A percentile compares a stretch with the other conserved stretches of the same genome.
Conservation (phyloP, 2,797 vertebrate genomes). For the Poeciliopsis paucimaculata region DNA sequence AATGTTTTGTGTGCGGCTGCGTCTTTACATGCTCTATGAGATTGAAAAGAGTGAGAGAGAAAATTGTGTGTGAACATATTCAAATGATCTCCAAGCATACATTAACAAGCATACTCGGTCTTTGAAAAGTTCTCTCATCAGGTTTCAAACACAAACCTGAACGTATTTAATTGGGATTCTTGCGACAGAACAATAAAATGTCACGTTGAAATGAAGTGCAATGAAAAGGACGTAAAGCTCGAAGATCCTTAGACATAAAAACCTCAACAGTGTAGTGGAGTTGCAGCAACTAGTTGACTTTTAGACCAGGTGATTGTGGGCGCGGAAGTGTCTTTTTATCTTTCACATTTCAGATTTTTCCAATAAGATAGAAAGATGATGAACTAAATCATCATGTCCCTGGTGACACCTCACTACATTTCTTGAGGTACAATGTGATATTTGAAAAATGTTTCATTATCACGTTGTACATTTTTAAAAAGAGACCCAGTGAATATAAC, state of each 20-base stretch:
- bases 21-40: constrained; percentile 29
- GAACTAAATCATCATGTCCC: no score
- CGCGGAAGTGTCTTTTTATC: no score
- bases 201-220: neutral
- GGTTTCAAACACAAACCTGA: neutral
- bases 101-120: no score
- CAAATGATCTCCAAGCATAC: neutral
- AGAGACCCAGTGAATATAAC: neutral
- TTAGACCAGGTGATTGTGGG: no score
- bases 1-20: neutral
- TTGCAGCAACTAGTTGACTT: no score
- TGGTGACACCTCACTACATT: no score
- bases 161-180: neutral
- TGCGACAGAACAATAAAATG: neutral
- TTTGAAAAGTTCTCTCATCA: neutral
- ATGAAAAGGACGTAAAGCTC: no score
- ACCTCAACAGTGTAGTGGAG: neutral
- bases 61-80: constrained; percentile 25
- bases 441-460: no score
- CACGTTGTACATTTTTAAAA: no score
- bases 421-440: no score
- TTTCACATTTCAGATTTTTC: no score
- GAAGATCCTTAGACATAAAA: neutral
- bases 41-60: constrained; percentile 10
- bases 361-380: no score